phyloP scores from a whole-genome alignment of 2,797 vertebrate genomes.

The Australoheros facetus region DNA sequence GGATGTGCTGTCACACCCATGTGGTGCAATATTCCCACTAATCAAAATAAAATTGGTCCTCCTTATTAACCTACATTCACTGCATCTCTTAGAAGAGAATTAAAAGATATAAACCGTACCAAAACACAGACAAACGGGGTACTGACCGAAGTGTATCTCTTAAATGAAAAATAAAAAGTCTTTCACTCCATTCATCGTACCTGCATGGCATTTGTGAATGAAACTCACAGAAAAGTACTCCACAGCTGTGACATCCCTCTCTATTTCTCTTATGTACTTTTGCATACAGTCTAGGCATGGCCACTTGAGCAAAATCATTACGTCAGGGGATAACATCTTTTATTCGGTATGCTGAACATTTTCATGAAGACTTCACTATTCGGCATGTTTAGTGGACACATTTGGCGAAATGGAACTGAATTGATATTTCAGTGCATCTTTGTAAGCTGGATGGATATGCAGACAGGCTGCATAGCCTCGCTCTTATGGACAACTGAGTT shows the following conservation, averaged over 20 bases:
- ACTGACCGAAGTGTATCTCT: not conserved
- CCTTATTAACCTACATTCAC: too few species aligned
- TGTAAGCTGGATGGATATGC: not conserved
- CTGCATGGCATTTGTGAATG: not conserved
- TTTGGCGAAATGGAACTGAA: not conserved
- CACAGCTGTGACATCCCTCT: not conserved
- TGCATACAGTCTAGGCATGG: not conserved
- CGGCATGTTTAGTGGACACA: too few species aligned
- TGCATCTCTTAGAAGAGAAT: too few species aligned
- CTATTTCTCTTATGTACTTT: not conserved
- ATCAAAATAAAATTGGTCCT: too few species aligned
- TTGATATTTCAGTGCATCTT: too few species aligned
- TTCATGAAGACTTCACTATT: not conserved
- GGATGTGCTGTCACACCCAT: too few species aligned
- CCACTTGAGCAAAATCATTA: not conserved
- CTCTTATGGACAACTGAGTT: not conserved
- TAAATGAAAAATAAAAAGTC: not conserved
- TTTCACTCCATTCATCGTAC: not conserved
- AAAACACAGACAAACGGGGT: too few species aligned
- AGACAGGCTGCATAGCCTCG: not conserved
- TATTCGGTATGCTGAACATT: not conserved
- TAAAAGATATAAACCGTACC: too few species aligned
- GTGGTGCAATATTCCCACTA: too few species aligned
- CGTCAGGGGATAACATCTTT: not conserved
- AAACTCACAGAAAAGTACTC: not conserved